These are phyloP conservation scores for Diuraphis noxia DNA, from an alignment of 1,140 invertebrate genomes.

Conservation along the genomic window DNA sequence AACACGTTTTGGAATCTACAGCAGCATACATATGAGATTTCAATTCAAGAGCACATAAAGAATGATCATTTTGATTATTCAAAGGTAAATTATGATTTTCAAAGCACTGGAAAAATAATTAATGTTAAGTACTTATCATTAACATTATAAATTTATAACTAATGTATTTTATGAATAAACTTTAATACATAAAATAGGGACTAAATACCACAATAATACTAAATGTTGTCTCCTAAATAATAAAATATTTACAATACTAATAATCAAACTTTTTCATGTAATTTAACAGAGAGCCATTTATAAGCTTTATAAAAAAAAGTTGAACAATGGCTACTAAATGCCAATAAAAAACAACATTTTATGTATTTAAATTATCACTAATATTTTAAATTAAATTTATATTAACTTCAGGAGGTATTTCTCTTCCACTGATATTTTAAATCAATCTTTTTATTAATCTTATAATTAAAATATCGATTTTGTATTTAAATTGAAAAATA, in stretches of 20 bases:
- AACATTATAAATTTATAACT: not conserved
- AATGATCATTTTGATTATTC: conserved; percentile 67
- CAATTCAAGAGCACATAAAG: conserved; percentile 84
- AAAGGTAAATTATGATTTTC: conserved; percentile 66
- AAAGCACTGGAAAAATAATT: conserved; percentile 62
- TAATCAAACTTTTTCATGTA: not conserved
- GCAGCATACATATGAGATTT: conserved; percentile 87
- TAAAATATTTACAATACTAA: not conserved
- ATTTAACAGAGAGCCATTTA: not conserved
- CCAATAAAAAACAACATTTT: no score
- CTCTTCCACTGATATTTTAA: not conserved
- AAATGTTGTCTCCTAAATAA: no score
- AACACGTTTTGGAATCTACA: conserved; percentile 80
- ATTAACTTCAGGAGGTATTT: not conserved
- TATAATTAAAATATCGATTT: not conserved
- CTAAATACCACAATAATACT: not conserved
- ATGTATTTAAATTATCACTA: not conserved
- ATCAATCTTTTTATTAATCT: not conserved
- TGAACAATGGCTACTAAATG: no score
- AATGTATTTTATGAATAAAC: not conserved
- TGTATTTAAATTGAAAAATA: not conserved
- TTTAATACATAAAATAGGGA: not conserved
- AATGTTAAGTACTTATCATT: not conserved
- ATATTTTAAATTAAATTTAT: not conserved
- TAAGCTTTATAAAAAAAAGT: not conserved